Evolutionary conservation across 2,797 vertebrate species (phyloP).

Genomic region (Halcyon smyrnensis): DNA sequence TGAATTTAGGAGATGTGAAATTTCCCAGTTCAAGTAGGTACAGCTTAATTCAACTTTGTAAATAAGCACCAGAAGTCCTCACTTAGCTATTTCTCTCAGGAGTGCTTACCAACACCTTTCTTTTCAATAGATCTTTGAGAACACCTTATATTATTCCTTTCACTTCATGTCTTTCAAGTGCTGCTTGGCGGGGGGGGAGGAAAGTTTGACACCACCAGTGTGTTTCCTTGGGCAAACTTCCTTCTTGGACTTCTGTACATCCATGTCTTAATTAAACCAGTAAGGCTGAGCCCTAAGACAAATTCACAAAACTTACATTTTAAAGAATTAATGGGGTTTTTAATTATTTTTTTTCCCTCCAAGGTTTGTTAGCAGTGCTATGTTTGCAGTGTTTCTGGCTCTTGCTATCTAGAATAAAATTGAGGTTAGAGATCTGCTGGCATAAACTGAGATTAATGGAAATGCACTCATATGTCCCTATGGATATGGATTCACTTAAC

Average conservation of each 20-base stretch:
- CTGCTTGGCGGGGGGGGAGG: not conserved
- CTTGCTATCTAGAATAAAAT: not conserved
- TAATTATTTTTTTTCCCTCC: accelerated
- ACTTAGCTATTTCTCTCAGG: not conserved
- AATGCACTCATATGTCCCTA: not conserved
- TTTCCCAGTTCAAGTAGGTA: constrained; percentile 76
- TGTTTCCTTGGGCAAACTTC: not conserved
- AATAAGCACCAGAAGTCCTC: not conserved
- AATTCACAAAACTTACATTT: not conserved
- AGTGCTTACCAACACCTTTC: not conserved
- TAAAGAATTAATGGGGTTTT: not conserved
- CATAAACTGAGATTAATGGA: not conserved
- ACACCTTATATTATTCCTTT: not conserved
- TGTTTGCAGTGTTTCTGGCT: not conserved
- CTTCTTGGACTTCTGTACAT: not conserved
- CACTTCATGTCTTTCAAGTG: not conserved
- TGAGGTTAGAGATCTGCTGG: not conserved
- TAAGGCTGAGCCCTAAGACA: not conserved
- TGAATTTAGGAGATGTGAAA: constrained; percentile 63
- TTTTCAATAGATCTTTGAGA: not conserved
- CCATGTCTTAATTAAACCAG: not conserved
- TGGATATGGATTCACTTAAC: not conserved
- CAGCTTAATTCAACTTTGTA: not conserved
- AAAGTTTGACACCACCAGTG: not conserved
- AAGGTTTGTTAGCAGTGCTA: not conserved